phyloP scores from a whole-genome alignment of 2,888 invertebrate genomes.

The Zaprionus lineosus region DNA sequence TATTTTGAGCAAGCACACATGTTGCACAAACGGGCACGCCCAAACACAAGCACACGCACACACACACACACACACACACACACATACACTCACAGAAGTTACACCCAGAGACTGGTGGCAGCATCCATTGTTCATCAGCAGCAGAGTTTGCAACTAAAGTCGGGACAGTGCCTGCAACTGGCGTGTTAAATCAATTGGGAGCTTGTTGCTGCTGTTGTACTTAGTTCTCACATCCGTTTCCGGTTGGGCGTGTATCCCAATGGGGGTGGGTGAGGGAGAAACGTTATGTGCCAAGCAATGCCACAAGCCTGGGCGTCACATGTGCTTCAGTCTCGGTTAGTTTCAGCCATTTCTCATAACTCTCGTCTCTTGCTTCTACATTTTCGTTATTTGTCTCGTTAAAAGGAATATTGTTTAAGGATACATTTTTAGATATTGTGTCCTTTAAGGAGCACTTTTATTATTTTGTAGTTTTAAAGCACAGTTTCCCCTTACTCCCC shows the following conservation, averaged over 20 bases:
- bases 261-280: too few species aligned
- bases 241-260: conserved; percentile 24
- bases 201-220: conserved; percentile 70
- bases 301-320: conserved; percentile 49
- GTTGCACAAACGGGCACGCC: conserved; percentile 52
- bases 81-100: too few species aligned
- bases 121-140: conserved; percentile 51
- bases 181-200: conserved; percentile 78
- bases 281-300: conserved; percentile 42
- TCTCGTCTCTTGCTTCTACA: conserved; percentile 24
- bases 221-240: conserved; percentile 64
- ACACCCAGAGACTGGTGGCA: too few species aligned
- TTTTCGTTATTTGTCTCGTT: conserved; percentile 20
- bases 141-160: conserved; percentile 13
- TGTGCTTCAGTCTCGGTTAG: conserved; percentile 46
- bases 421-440: too few species aligned
- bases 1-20: conserved; percentile 56
- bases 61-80: conserved; percentile 8
- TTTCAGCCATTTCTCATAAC: conserved; percentile 60
- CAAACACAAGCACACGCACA: too few species aligned
- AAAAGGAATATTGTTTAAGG: too few species aligned
- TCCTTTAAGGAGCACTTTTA: conserved; percentile 2
- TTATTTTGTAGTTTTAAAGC: conserved; percentile 9
- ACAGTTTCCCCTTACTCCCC: background rate
- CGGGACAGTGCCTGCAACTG: conserved; percentile 30